Base-by-base conservation (phyloP, 2,113 vertebrate genomes). In the Labrus mixtus region DNA sequence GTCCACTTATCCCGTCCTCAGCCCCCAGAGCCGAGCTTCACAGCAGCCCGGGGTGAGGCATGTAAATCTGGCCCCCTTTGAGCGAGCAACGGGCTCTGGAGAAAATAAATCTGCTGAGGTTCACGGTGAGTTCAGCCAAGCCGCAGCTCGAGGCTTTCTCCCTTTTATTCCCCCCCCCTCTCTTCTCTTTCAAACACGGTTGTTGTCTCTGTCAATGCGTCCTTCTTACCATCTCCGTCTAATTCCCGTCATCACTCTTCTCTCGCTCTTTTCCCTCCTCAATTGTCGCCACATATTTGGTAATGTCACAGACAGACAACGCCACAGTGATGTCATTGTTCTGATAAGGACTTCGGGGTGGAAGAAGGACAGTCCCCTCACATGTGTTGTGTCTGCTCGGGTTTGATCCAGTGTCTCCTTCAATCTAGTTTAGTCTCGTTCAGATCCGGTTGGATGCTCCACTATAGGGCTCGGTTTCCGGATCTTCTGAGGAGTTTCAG, bases 41-140 rank as follows among this genome's bases (percentile, higher is more conserved):
- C 81, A 73, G 84, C 79, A 50, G 88, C 79, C 68, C 73, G 25
- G 75, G 78, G 84, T 84, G 84, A 88, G 81, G 81, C 83, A 73
- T 89, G 91, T 92, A 93, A 91, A 93, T 93, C 87, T 87, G 86
- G 87, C 88, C 90, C 87, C 88, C 90, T 92, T 89, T 62, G 80
- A 87, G 91, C 81, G 76, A 92, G 90, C 89, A 85, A 87, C 86
- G 58, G 85, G 85, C 92, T 92, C 85, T 25, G 88, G 90, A 92
- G 92, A 93, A 93, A 94, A 94, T 94, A 93, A 93, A 93, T 95
- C 92, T 93, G 89, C 89, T 2, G 73, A 89, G 79, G 94, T 94
- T 95, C 94, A 95, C 60, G 15, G 78, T 64, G 85, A 94, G 94
- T 94, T 95, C 94, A 94, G 94, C 94, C 94, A 94, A 94, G 83